Conservation (phyloP, 2,888 invertebrate genomes). For the Liposcelis brunnea region DNA sequence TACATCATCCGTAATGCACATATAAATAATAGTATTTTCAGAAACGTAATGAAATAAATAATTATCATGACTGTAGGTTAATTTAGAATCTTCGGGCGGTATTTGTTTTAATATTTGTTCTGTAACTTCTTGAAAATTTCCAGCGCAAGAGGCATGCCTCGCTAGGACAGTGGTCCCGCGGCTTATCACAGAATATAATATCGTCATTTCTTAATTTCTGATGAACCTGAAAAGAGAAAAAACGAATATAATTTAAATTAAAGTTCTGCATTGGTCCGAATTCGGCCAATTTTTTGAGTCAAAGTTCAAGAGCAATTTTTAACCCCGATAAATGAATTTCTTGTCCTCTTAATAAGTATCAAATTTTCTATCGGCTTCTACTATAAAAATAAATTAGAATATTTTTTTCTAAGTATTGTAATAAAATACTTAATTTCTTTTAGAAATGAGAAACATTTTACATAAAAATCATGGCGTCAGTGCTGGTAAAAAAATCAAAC, state of each 20-base stretch:
- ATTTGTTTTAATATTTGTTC: conserved; percentile 81
- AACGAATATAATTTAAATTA: conserved; percentile 4
- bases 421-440: too few species aligned
- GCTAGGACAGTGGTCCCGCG: conserved; percentile 71
- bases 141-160: conserved; percentile 81
- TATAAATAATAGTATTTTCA: conserved; percentile 72
- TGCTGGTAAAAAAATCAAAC: too few species aligned
- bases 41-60: conserved; percentile 85
- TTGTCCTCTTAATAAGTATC: too few species aligned
- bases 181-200: conserved; percentile 77
- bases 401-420: too few species aligned
- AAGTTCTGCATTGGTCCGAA: too few species aligned
- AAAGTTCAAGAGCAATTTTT: too few species aligned
- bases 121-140: conserved; percentile 88
- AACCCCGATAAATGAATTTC: too few species aligned
- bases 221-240: conserved; percentile 15
- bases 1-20: conserved; percentile 91
- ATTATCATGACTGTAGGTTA: conserved; percentile 84
- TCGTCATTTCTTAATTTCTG: conserved; percentile 60
- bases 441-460: too few species aligned
- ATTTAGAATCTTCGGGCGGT: conserved; percentile 70
- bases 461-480: too few species aligned
- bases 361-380: too few species aligned
- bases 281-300: too few species aligned
- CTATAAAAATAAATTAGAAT: too few species aligned